Percentiles rank a stretch among this genome's conserved stretches.
Conservation (phyloP, 2,888 invertebrate species). For the Nowickia ferox region DNA sequence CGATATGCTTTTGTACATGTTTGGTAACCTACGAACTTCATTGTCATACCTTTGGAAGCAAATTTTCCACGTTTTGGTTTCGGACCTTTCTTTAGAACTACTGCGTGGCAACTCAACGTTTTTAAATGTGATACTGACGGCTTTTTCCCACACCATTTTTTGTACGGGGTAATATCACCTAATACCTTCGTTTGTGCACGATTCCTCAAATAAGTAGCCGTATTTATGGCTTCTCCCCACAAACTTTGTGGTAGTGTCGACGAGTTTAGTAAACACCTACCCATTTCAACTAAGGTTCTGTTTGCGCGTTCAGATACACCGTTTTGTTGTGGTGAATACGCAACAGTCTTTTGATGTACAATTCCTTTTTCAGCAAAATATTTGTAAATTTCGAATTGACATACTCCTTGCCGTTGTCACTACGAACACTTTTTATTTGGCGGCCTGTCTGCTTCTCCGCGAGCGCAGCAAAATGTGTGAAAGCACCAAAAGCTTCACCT, state of each 20-base stretch:
- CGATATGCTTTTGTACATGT: constrained; percentile 63
- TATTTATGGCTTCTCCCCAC: constrained; percentile 56
- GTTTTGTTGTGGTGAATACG: constrained; percentile 15
- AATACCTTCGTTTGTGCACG: no score
- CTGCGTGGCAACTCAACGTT: constrained; percentile 53
- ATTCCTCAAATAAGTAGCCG: constrained; percentile 20
- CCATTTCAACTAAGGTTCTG: constrained; percentile 51
- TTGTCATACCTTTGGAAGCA: constrained; percentile 30
- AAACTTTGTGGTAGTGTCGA: constrained; percentile 43
- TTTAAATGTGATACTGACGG: constrained; percentile 33
- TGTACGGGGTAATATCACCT: constrained; percentile 38
- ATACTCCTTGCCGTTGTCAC: neutral
- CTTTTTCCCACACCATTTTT: constrained; percentile 33
- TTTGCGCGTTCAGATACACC: constrained; percentile 8
- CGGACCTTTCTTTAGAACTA: constrained; percentile 42
- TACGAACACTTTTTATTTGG: constrained; percentile 35
- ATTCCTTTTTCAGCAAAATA: neutral
- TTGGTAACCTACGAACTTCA: constrained; percentile 45
- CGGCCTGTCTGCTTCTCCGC: constrained; percentile 52
- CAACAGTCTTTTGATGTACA: neutral
- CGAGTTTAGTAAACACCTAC: constrained; percentile 40
- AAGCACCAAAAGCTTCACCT: constrained; percentile 55
- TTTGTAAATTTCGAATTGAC: constrained; percentile 18
- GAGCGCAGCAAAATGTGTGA: constrained; percentile 36
- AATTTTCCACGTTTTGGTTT: constrained; percentile 37